Conservation (phyloP, 2,888 invertebrate species). For the Plusia festucae region DNA sequence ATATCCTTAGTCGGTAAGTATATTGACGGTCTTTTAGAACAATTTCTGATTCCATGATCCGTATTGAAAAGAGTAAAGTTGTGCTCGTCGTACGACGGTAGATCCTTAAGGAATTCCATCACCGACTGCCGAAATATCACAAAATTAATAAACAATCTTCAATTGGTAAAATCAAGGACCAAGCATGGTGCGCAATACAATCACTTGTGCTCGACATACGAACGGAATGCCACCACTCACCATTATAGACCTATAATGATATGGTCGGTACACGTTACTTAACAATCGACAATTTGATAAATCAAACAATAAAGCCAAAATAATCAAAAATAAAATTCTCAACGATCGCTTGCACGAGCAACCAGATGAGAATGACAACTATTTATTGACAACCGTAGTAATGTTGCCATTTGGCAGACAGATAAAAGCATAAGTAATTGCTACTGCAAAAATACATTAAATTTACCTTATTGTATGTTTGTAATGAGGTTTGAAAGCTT, state of each 20-base stretch:
- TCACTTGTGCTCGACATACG: slow-evolving; percentile 41
- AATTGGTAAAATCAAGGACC: slow-evolving; percentile 63
- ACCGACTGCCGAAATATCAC: slow-evolving; percentile 91
- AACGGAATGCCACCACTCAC: slow-evolving; percentile 62
- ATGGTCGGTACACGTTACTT: slow-evolving; percentile 52
- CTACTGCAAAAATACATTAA: slow-evolving; percentile 12
- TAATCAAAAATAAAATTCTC: slow-evolving; percentile 74
- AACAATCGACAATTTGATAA: slow-evolving; percentile 60
- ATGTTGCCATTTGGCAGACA: slow-evolving; percentile 11
- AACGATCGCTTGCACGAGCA: slow-evolving; percentile 62
- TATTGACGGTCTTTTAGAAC: slow-evolving; percentile 96
- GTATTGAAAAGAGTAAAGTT: slow-evolving; percentile 97
- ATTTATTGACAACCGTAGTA: slow-evolving; percentile 3
- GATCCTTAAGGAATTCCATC: slow-evolving; percentile 96
- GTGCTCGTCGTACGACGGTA: slow-evolving; percentile 96
- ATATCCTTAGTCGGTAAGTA: slow-evolving; percentile 98
- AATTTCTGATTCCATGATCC: slow-evolving; percentile 94
- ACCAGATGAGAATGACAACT: slow-evolving; percentile 79
- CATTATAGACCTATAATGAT: slow-evolving; percentile 70
- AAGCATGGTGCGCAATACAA: slow-evolving; percentile 63
- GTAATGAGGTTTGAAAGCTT: too few relatives aligned
- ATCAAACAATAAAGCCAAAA: slow-evolving; percentile 68
- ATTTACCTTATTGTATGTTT: too few relatives aligned
- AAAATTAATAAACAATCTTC: slow-evolving; percentile 55
- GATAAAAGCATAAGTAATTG: not conserved